Conservation (phyloP, 2,888 invertebrate genomes). For the Drosophila paucipuncta region DNA sequence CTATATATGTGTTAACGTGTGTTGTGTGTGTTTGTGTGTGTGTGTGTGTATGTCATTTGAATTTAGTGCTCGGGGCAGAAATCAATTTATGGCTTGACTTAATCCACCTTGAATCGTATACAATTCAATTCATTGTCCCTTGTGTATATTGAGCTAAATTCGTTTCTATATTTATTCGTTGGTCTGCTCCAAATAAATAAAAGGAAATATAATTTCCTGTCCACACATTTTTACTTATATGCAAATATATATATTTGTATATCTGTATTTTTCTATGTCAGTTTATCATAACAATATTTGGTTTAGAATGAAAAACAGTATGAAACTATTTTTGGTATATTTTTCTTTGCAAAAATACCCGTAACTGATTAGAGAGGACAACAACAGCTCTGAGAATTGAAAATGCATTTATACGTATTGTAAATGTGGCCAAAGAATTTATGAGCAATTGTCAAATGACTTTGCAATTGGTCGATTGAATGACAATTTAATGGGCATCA, state of each 20-base stretch:
- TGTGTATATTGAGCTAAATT: slow-evolving; percentile 14
- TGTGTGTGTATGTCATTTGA: slow-evolving; percentile 44
- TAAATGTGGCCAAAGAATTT: slow-evolving; percentile 58
- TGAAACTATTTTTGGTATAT: neutral
- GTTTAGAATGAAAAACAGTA: neutral
- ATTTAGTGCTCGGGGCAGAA: slow-evolving; percentile 51
- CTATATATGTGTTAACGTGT: neutral
- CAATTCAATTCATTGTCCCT: slow-evolving; percentile 61
- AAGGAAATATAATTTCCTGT: slow-evolving; percentile 67
- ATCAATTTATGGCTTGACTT: slow-evolving; percentile 77
- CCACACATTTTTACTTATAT: slow-evolving; percentile 58
- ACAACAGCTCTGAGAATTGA: neutral
- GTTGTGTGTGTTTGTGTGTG: neutral
- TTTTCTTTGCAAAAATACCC: neutral
- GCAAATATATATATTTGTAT: neutral
- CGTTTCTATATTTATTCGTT: slow-evolving; percentile 10
- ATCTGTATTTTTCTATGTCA: slow-evolving; percentile 49
- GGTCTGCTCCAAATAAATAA: slow-evolving; percentile 24
- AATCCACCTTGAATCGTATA: slow-evolving; percentile 73
- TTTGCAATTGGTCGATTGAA: slow-evolving; percentile 58
- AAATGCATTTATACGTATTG: slow-evolving; percentile 23
- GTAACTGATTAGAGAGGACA: neutral
- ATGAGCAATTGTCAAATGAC: slow-evolving; percentile 63
- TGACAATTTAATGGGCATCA: slow-evolving; percentile 68
- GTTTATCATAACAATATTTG: slow-evolving; percentile 25